Evolutionary conservation across 2,797 vertebrate genomes (phyloP).

Genomic region (Microctenopoma steveboyesi): DNA sequence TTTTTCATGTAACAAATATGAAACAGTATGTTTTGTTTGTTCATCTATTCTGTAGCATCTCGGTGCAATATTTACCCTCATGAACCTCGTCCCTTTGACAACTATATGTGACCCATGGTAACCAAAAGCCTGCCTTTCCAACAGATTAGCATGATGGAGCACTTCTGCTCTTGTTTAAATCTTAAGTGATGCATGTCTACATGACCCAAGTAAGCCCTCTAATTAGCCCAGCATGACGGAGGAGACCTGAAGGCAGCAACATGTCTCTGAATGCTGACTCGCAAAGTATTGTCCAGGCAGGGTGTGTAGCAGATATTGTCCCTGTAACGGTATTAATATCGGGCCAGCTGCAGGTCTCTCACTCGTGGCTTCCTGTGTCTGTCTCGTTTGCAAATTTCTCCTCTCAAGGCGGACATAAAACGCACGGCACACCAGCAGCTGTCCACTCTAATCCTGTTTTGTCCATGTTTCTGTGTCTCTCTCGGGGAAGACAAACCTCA

Average conservation of each 20-base stretch:
- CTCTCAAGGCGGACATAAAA: conserved; percentile 70
- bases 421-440: conserved; percentile 79
- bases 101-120: conserved; percentile 28
- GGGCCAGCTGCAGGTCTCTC: conserved; percentile 75
- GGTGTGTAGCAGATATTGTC: conserved; percentile 46
- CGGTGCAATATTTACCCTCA: background rate
- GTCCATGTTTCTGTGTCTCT: conserved; percentile 64
- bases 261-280: conserved; percentile 19
- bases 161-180: conserved; percentile 63
- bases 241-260: conserved; percentile 48
- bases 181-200: conserved; percentile 54
- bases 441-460: conserved; percentile 78
- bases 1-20: background rate
- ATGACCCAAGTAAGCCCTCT: conserved; percentile 55
- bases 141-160: conserved; percentile 39
- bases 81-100: background rate
- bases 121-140: conserved; percentile 34
- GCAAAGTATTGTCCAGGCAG: conserved; percentile 35
- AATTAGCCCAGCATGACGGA: conserved; percentile 60
- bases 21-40: background rate
- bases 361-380: conserved; percentile 78
- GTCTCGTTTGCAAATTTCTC: conserved; percentile 76
- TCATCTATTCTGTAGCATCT: conserved; percentile 2
- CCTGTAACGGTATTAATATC: conserved; percentile 73
- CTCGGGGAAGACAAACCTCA: conserved; percentile 53